phyloP scores from a whole-genome alignment of 1,140 invertebrate genomes.

The Anadara kagoshimensis region DNA sequence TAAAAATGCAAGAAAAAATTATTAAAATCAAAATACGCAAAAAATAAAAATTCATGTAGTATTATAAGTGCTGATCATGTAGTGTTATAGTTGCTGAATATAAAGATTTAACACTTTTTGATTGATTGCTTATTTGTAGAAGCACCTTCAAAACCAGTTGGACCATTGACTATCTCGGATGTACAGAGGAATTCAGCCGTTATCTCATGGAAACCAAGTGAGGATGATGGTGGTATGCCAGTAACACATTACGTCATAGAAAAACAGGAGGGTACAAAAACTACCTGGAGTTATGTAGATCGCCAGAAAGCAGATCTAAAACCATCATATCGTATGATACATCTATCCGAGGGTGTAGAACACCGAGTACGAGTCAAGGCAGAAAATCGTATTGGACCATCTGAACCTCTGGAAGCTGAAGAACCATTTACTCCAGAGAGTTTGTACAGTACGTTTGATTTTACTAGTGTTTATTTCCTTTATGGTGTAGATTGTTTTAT shows the following conservation, averaged over 20 bases:
- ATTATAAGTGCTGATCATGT: too few relatives aligned
- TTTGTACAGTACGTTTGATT: conserved; percentile 84
- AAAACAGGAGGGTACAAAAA: conserved; percentile 78
- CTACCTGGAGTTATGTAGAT: conserved; percentile 58
- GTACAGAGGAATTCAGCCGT: conserved; percentile 96
- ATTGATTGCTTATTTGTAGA: conserved; percentile 80
- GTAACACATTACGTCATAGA: conserved; percentile 96
- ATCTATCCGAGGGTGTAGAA: conserved; percentile 84
- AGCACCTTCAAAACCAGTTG: conserved; percentile 90
- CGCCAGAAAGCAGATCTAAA: conserved; percentile 25
- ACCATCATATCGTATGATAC: conserved; percentile 38
- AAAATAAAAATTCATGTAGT: too few relatives aligned
- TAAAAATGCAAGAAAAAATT: too few relatives aligned
- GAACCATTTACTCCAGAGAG: conserved; percentile 93
- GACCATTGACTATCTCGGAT: conserved; percentile 93
- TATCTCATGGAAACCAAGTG: conserved; percentile 93
- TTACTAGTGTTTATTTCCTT: neutral
- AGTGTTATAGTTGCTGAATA: too few relatives aligned
- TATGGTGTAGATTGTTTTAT: neutral
- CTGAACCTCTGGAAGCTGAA: conserved; percentile 80
- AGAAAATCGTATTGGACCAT: conserved; percentile 67
- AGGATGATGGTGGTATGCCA: conserved; percentile 95
- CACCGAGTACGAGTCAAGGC: conserved; percentile 69
- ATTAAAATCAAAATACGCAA: too few relatives aligned
- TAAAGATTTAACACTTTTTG: neutral